Conservation (phyloP, 1,140 invertebrate species). For the Amphibalanus amphitrite region DNA sequence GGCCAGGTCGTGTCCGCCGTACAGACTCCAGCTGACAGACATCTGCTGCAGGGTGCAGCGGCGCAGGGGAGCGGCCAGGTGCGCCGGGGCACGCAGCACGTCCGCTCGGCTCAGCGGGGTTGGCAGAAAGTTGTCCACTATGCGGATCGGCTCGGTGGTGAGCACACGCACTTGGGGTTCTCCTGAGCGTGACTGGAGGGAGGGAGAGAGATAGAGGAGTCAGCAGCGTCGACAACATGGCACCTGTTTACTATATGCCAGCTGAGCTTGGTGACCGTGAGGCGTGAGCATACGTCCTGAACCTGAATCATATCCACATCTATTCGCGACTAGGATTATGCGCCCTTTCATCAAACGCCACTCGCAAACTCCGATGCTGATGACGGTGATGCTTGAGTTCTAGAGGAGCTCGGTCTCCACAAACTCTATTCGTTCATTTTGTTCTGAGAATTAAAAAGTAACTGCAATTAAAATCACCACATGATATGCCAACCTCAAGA, state of each 20-base stretch:
- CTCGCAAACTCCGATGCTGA: no score
- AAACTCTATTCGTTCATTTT: no score
- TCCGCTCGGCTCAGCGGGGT: slow-evolving; percentile 59
- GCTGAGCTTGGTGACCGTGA: no score
- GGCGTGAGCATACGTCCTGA: no score
- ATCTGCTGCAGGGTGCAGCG: slow-evolving; percentile 77
- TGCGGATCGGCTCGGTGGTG: slow-evolving; percentile 46
- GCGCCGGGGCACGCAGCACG: slow-evolving; percentile 57
- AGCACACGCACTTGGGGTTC: slow-evolving; percentile 54
- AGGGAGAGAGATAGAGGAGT: slow-evolving; percentile 48
- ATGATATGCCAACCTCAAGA: background rate
- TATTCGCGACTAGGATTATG: no score
- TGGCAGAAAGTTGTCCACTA: slow-evolving; percentile 73
- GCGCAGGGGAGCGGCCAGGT: slow-evolving; percentile 55
- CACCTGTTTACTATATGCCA: no score
- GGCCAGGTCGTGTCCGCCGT: slow-evolving; percentile 74
- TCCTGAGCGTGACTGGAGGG: slow-evolving; percentile 25
- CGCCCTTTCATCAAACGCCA: no score
- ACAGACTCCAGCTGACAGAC: slow-evolving; percentile 78
- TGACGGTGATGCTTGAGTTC: no score
- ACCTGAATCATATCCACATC: no score
- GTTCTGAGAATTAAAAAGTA: no score
- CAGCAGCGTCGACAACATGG: slow-evolving; percentile 37
- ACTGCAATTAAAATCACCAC: background rate
- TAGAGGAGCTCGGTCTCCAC: no score